Conservation (phyloP, 1,140 invertebrate genomes). For the Latrodectus geometricus region DNA sequence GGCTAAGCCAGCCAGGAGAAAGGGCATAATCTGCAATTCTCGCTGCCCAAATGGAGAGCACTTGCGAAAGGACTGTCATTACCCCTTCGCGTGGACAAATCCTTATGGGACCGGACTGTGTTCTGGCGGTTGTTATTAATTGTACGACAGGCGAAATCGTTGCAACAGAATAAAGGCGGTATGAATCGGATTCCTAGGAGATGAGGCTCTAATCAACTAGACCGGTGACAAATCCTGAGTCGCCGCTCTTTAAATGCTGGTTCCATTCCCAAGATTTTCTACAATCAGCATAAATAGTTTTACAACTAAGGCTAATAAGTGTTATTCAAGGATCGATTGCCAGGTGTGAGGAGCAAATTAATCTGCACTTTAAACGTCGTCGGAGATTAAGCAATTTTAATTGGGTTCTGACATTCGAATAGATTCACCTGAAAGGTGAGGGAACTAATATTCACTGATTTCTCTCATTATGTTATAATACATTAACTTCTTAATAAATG, state of each 20-base stretch:
- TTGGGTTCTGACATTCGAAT: neutral
- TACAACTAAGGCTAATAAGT: conserved; percentile 30
- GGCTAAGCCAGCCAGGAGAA: conserved; percentile 54
- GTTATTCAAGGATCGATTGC: conserved; percentile 21
- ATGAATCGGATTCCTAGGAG: conserved; percentile 34
- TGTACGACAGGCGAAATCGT: conserved; percentile 55
- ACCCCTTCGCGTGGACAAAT: conserved; percentile 56
- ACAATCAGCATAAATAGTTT: conserved; percentile 47
- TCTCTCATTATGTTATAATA: no score
- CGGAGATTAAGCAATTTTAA: neutral
- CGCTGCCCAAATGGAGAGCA: conserved; percentile 55
- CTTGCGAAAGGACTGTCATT: conserved; percentile 58
- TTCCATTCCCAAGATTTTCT: conserved; percentile 37
- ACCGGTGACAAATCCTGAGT: conserved; percentile 44
- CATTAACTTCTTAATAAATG: no score
- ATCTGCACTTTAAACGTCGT: neutral
- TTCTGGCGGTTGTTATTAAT: conserved; percentile 61
- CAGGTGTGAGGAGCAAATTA: neutral
- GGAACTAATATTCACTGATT: no score
- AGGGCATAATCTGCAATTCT: conserved; percentile 61
- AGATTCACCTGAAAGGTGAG: no score
- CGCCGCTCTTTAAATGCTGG: conserved; percentile 43
- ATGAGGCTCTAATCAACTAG: conserved; percentile 53
- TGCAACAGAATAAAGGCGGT: conserved; percentile 45
- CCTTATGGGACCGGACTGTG: conserved; percentile 54